Conservation (phyloP, 2,797 vertebrate genomes). For the Enoplosus armatus region DNA sequence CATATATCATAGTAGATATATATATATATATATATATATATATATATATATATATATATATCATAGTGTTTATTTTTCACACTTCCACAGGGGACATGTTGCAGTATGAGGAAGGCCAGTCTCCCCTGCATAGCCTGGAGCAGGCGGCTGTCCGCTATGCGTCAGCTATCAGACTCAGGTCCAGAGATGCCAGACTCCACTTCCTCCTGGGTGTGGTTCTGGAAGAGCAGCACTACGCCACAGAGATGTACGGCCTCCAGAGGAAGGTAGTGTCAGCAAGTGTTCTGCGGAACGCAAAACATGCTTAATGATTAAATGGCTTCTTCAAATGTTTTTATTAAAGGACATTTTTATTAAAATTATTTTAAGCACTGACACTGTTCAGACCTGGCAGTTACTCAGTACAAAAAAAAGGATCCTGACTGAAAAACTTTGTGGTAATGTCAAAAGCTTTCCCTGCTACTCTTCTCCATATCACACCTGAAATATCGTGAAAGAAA, state of each 20-base stretch:
- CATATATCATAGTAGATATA: not conserved
- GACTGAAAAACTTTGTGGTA: not conserved
- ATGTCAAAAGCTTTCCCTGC: not conserved
- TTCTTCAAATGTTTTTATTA: not conserved
- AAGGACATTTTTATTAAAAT: not conserved
- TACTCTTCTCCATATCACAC: not conserved
- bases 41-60: not conserved
- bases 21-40: not conserved
- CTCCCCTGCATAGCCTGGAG: slow-evolving; percentile 73
- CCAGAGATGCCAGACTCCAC: slow-evolving; percentile 76
- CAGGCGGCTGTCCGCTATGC: slow-evolving; percentile 74
- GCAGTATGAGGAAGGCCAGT: slow-evolving; percentile 58
- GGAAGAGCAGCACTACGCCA: slow-evolving; percentile 78
- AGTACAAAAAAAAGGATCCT: not conserved
- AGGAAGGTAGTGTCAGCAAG: slow-evolving; percentile 62
- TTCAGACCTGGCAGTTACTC: not conserved
- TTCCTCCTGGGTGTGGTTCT: slow-evolving; percentile 77
- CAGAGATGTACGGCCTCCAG: slow-evolving; percentile 76
- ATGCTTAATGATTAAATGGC: not conserved
- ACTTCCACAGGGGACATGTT: slow-evolving; percentile 62
- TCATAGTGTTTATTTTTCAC: not conserved
- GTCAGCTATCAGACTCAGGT: slow-evolving; percentile 76
- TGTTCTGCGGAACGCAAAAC: not conserved
- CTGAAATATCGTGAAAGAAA: not conserved
- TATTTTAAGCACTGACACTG: not conserved